phyloP scores from a whole-genome alignment of 30 jellyfish, hydroid and myxozoan genomes.

The Hydractinia echinata region DNA sequence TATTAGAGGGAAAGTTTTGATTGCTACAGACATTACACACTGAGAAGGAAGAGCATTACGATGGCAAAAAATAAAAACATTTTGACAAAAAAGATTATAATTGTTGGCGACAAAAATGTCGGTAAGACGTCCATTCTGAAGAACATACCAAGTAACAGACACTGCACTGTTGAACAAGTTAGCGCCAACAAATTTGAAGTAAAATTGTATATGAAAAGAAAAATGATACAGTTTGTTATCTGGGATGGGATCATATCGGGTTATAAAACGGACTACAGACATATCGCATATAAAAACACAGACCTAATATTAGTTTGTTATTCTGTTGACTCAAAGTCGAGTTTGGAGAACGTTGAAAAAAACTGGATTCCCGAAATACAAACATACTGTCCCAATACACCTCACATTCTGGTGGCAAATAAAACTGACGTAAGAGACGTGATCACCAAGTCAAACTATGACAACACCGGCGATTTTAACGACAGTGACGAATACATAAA shows the following conservation, averaged over 20 bases:
- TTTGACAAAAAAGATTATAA: background rate
- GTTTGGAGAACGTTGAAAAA: constrained; percentile 2
- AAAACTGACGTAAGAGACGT: background rate
- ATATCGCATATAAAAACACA: constrained; percentile 24
- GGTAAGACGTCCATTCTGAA: constrained; percentile 17
- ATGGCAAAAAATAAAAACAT: constrained; percentile 7
- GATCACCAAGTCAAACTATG: background rate
- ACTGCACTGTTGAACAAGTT: background rate
- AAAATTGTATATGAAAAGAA: constrained; percentile 3
- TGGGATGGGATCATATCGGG: constrained; percentile 30
- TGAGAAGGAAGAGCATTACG: too few relatives aligned
- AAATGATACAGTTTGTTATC: background rate
- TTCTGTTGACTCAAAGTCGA: constrained; percentile 1
- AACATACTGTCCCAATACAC: constrained; percentile 6
- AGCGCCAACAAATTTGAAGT: constrained; percentile 13
- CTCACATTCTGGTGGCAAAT: background rate
- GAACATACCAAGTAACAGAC: constrained; percentile 2
- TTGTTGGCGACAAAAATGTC: background rate
- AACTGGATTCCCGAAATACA: constrained; percentile 19
- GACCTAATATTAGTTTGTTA: background rate
- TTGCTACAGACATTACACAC: too few relatives aligned
- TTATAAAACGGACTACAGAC: constrained; percentile 28
- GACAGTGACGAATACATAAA: too few relatives aligned
- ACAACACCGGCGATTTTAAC: background rate
- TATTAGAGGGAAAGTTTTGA: too few relatives aligned